Evolutionary conservation across 2,113 vertebrate species (phyloP).

Genomic region (Willisornis vidua): DNA sequence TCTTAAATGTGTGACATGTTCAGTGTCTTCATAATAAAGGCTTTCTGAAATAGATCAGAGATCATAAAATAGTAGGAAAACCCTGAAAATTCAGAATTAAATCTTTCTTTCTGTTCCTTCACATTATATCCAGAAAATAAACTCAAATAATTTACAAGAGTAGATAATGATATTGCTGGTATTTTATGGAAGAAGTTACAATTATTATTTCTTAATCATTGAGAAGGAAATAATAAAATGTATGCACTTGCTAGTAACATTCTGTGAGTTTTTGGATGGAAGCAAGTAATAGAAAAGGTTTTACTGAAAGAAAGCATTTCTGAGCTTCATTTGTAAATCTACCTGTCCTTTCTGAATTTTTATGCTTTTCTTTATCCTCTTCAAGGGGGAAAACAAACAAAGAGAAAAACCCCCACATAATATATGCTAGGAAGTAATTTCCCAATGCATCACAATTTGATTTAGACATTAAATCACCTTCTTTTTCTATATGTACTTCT

Average conservation of each 20-base stretch:
- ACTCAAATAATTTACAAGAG: neutral
- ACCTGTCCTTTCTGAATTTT: neutral
- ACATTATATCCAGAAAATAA: neutral
- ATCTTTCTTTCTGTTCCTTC: neutral
- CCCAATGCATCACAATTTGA: neutral
- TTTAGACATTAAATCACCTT: neutral
- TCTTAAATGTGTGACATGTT: neutral
- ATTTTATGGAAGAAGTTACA: neutral
- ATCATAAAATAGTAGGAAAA: neutral
- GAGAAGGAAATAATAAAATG: neutral
- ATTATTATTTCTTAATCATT: neutral
- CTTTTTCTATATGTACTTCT: neutral
- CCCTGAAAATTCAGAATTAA: neutral
- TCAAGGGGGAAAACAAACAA: neutral
- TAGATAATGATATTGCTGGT: neutral
- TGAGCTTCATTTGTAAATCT: neutral
- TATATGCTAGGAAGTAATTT: neutral
- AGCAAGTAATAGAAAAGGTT: neutral
- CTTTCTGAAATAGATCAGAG: neutral
- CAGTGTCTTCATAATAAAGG: neutral
- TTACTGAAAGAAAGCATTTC: neutral
- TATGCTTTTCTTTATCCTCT: neutral
- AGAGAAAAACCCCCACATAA: neutral
- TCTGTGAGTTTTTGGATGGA: neutral
- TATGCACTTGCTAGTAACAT: neutral